phyloP scores from a whole-genome alignment of 2,113 vertebrate species.

The Bubalus kerabau region DNA sequence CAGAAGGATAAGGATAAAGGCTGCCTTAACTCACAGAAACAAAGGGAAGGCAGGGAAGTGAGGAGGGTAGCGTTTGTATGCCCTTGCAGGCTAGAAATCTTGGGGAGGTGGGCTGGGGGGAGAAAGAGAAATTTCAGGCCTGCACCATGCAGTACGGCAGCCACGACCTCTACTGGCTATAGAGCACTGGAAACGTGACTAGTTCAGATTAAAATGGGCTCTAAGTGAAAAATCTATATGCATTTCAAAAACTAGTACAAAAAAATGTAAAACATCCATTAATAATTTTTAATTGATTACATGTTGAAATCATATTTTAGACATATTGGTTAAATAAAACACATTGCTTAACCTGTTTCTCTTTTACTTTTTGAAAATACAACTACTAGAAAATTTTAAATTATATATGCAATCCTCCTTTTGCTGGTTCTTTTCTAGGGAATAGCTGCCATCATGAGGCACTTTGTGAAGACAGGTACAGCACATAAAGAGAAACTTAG shows the following conservation, averaged over 20 bases:
- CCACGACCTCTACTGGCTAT: too few relatives aligned
- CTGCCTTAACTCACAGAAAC: not conserved
- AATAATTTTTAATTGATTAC: not conserved
- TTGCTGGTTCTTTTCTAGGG: not conserved
- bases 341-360: not conserved
- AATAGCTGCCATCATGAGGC: not conserved
- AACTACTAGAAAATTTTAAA: not conserved
- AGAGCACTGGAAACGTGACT: not conserved
- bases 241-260: not conserved
- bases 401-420: not conserved
- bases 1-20: not conserved
- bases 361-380: not conserved
- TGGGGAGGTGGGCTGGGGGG: too few relatives aligned
- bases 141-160: not conserved
- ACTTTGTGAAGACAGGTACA: not conserved
- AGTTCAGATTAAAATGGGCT: not conserved
- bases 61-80: accelerated
- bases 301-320: not conserved
- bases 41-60: not conserved
- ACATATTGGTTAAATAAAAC: not conserved
- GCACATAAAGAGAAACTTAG: not conserved
- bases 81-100: not conserved
- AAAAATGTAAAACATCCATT: not conserved
- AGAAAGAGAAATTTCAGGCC: not conserved
- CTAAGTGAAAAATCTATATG: not conserved